Base-by-base conservation (phyloP, 2,797 vertebrate genomes). In the Enteromius radiatus region DNA sequence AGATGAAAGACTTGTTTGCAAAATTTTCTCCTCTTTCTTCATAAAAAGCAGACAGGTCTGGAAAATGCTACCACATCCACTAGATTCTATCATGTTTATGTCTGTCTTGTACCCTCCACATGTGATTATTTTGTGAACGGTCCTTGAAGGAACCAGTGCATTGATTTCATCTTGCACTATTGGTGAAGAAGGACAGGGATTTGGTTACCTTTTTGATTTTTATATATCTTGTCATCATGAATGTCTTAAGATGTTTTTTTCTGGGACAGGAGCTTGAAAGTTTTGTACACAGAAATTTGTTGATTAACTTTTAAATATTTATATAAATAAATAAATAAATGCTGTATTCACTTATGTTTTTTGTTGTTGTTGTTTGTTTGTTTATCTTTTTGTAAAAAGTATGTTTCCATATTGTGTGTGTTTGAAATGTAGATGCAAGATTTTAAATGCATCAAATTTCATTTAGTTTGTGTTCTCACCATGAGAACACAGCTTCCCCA, bases 291-390 rank as follows among this genome's bases (percentile, higher is more conserved):
- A 15, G 31, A 63, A 76, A 65, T 9, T 3, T 21, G 82, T 82
- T 38, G 77, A 86, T 23, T 45, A 23, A 49, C 43, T 23, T 86
- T 84, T 73, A 68, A 81, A 78, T 85, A 54, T 85, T 70, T 86
- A 88, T 88, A n/a, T n/a, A n/a, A n/a, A n/a, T n/a, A 78, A 69
- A 69, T 23, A 86, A 87, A 84, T 86, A 89, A 89, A 86, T 68
- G 65, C 65, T 71, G 43, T 80, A 56, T 80, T 71, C 52, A 75
- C 38, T 31, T 63, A 78, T 80, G 31, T 10, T 23, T 45, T 79
- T 36, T n/a, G n/a, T n/a, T n/a, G n/a, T n/a, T n/a, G n/a, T n/a
- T n/a, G n/a, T n/a, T n/a, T n/a, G n/a, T n/a, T 59, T 59, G 54
- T 19, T 52, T 14, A 70, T 19, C 9, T 31, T 43, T 69, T 8